phyloP scores from a whole-genome alignment of 2,797 vertebrate species.

The Spinibarbus caldwelli region DNA sequence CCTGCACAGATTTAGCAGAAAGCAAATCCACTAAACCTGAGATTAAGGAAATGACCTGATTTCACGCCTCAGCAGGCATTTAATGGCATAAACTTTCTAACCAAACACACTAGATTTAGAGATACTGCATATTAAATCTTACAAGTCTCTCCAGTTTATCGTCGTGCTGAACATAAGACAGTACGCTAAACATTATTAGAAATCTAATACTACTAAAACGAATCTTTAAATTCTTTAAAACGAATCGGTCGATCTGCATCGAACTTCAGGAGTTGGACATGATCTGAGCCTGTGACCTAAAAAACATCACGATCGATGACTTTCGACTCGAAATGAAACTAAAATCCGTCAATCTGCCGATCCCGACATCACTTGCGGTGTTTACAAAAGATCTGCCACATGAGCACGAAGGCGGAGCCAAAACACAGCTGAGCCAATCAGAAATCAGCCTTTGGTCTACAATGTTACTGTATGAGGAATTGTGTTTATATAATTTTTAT shows the following conservation, averaged over 20 bases:
- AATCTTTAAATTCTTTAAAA: no score
- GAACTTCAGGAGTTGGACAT: no score
- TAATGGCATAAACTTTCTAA: not conserved
- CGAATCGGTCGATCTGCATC: no score
- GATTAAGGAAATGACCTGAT: conserved; percentile 38
- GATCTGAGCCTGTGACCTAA: no score
- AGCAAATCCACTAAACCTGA: not conserved
- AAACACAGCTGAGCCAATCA: conserved; percentile 8
- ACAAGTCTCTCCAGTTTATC: not conserved
- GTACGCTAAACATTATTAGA: not conserved
- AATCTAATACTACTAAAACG: not conserved
- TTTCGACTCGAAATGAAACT: not conserved
- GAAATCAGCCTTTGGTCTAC: not conserved
- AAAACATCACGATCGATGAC: not conserved
- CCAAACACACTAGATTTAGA: not conserved
- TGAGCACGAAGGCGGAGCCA: conserved; percentile 3
- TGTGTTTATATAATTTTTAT: no score
- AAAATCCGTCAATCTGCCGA: not conserved
- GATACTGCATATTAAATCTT: not conserved
- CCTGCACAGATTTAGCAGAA: conserved; percentile 5
- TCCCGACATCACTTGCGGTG: conserved; percentile 8
- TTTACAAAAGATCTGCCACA: conserved; percentile 17
- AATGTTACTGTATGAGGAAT: not conserved
- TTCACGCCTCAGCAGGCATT: conserved; percentile 28
- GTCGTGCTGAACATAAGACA: not conserved